phyloP scores from a whole-genome alignment of 2,797 vertebrate genomes.

The Garrulus glandarius region DNA sequence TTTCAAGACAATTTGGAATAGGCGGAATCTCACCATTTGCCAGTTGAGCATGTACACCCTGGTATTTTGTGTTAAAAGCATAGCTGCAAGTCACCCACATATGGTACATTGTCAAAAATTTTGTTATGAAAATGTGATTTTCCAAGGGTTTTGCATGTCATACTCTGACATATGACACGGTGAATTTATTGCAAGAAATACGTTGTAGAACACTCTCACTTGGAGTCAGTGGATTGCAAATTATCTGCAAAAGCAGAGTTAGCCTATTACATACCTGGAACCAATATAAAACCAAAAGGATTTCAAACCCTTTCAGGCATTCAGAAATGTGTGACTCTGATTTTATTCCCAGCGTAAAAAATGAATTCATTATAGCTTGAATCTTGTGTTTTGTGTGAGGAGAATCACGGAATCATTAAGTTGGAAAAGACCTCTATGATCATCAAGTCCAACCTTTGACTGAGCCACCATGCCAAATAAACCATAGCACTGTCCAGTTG shows the following conservation, averaged over 20 bases:
- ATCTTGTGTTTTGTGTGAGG: not conserved
- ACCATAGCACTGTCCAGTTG: not conserved
- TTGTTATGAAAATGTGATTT: not conserved
- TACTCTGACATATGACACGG: not conserved
- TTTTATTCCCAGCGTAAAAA: not conserved
- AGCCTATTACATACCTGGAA: not conserved
- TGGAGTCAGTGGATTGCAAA: not conserved
- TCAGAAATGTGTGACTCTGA: not conserved
- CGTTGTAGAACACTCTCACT: not conserved
- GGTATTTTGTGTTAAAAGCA: not conserved
- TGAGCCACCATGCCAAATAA: not conserved
- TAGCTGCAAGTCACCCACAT: not conserved
- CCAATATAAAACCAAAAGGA: not conserved
- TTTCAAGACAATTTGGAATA: not conserved
- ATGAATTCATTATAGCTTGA: conserved; percentile 2
- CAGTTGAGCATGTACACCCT: not conserved
- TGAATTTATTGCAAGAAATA: not conserved
- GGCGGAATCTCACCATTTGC: not conserved
- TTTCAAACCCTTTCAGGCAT: not conserved
- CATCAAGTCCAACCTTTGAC: not conserved
- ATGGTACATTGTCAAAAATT: not conserved
- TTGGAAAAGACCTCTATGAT: not conserved
- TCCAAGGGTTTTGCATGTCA: not conserved
- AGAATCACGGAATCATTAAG: not conserved
- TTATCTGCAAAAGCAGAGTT: not conserved